A percentile compares a stretch with the other conserved stretches of the same genome.
These are phyloP conservation scores for Ceratina japonica DNA, from an alignment of 1,140 invertebrate species.

Conservation along the genomic window DNA sequence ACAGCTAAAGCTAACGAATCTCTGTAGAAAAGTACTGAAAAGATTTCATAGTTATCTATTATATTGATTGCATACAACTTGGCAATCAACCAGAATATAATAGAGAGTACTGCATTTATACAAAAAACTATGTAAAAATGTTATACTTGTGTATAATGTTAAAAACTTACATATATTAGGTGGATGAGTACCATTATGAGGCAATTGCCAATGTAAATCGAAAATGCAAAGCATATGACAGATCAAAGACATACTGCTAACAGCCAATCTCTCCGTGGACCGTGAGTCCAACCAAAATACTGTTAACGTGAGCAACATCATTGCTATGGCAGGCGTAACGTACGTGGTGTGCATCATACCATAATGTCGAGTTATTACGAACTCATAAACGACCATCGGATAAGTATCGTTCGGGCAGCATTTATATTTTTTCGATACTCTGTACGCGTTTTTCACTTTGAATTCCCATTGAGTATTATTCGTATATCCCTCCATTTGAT, in stretches of 20 bases:
- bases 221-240: slow-evolving; percentile 77
- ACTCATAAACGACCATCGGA: slow-evolving; percentile 74
- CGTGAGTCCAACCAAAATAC: slow-evolving; percentile 75
- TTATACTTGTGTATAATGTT: background rate
- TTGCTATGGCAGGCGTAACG: slow-evolving; percentile 78
- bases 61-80: no score
- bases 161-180: slow-evolving; percentile 70
- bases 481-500: slow-evolving; percentile 33
- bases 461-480: slow-evolving; percentile 70
- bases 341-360: slow-evolving; percentile 69
- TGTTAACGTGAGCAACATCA: slow-evolving; percentile 77
- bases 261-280: slow-evolving; percentile 72
- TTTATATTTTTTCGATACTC: slow-evolving; percentile 64
- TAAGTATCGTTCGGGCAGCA: slow-evolving; percentile 78
- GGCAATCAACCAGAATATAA: no score
- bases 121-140: background rate
- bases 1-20: slow-evolving; percentile 76
- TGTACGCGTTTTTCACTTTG: slow-evolving; percentile 60
- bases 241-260: slow-evolving; percentile 77
- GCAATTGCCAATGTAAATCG: slow-evolving; percentile 75
- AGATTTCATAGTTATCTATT: background rate
- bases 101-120: no score
- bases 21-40: slow-evolving; percentile 77
- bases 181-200: slow-evolving; percentile 70
- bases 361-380: slow-evolving; percentile 76